Base-by-base conservation (phyloP, 2,888 invertebrate genomes). In the Buathra laborator region DNA sequence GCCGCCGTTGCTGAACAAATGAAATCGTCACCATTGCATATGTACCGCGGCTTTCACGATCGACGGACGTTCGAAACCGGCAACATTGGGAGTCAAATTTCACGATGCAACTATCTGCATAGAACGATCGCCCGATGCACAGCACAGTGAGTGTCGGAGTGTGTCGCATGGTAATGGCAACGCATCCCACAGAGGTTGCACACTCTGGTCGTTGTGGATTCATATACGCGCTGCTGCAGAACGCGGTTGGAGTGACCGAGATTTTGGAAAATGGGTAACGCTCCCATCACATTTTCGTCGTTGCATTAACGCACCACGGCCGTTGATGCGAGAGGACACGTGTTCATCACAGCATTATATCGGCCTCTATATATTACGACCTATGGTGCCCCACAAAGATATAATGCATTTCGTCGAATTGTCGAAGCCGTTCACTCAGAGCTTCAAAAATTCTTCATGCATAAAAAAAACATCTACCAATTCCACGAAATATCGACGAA, bases 191-290 rank as follows among this genome's bases (percentile, higher is more conserved):
- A n/a, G 7, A 29, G 53, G 44, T 56, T 44, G 62, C 51, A 62
- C 67, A 67, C 67, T 75, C 62, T 64, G 32, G 14, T 14, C 14
- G 14, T 29, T 2, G 32, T 14, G 29, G 32, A 37, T n/a, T 24
- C 14, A 29, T 14, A 7, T 24, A 72, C 44, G 56, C 59, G 12
- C 16, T 46, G 29, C 56, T 66, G 56, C 44, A 66, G 66, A 51
- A 71, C 75, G 75, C 29, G 9, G 56, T 12, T 43, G 14, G 67
- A 62, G 66, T 68, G 82, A 75, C 78, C 79, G 74, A 75, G 70
- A 83, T 83, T 83, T 79, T 29, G 9, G 68, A 70, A 83, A 79
- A 78, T 68, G 67, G 68, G 74, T 64, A 62, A 68, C 70, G 48
- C 37, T 64, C 43, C 19, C 75, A 43, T 76, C 71, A n/a, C 66